These are phyloP conservation scores for Promerops cafer DNA, from an alignment of 2,113 vertebrate species.

Conservation along the genomic window DNA sequence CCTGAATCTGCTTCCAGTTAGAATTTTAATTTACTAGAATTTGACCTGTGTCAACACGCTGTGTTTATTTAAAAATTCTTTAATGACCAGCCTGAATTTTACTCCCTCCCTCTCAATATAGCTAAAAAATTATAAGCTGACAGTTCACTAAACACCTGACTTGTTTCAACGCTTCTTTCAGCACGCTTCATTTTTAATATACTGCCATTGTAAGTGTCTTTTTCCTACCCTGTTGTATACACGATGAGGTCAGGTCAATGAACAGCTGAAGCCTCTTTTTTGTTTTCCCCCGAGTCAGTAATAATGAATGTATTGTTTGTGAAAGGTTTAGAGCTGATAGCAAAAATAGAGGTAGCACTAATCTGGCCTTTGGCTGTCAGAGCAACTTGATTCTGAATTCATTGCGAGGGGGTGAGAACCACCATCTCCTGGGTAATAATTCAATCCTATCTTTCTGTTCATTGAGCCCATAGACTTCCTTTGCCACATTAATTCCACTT, in stretches of 20 bases:
- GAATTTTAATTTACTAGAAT: not conserved
- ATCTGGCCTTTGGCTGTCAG: conserved; percentile 48
- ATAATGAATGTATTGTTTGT: conserved; percentile 28
- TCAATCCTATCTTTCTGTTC: conserved; percentile 43
- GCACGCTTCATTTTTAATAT: conserved; percentile 6
- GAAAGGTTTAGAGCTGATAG: conserved; percentile 28
- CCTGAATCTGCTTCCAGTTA: not conserved
- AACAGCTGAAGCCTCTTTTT: not conserved
- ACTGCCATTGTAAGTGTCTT: not conserved
- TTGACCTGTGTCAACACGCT: rapidly evolving
- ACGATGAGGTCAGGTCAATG: not conserved
- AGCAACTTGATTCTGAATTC: conserved; percentile 46
- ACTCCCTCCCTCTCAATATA: not conserved
- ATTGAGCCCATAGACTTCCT: conserved; percentile 20
- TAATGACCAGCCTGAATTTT: not conserved
- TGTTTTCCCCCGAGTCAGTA: conserved; percentile 13
- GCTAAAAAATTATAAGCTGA: not conserved
- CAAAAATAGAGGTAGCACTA: conserved; percentile 31
- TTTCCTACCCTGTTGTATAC: not conserved
- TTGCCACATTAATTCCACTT: conserved; percentile 39
- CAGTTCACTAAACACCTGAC: not conserved
- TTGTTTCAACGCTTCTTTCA: not conserved
- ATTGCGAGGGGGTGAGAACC: not conserved
- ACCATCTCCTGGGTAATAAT: conserved; percentile 41
- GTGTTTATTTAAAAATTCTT: not conserved